Percentiles rank a stretch among this genome's conserved stretches.
Evolutionary conservation across 2,797 vertebrate species (phyloP).

Genomic region (Naso thynnoides): DNA sequence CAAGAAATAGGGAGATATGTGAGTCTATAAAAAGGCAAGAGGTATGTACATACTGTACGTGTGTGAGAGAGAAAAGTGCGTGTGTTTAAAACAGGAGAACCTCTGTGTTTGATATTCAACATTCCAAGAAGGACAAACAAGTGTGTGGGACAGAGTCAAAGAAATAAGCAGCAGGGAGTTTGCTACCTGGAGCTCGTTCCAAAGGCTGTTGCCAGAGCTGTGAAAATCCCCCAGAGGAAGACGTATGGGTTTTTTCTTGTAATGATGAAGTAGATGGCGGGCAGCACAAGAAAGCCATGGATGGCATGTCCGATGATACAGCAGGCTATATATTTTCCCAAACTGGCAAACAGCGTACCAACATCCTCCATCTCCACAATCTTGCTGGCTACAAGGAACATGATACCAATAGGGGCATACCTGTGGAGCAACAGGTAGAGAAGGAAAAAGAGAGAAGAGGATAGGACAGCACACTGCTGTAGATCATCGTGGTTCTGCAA

Average conservation of each 20-base stretch:
- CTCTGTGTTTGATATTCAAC: slow-evolving; percentile 27
- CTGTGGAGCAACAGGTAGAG: slow-evolving; percentile 63
- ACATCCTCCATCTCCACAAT: slow-evolving; percentile 92
- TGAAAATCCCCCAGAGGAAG: slow-evolving; percentile 91
- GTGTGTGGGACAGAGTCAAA: not conserved
- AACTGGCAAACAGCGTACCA: slow-evolving; percentile 83
- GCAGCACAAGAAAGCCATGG: slow-evolving; percentile 89
- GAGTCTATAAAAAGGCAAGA: not conserved
- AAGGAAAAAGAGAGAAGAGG: not conserved
- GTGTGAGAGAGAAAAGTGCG: not conserved
- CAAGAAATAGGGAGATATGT: not conserved
- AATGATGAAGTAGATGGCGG: slow-evolving; percentile 88
- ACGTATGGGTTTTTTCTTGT: slow-evolving; percentile 91
- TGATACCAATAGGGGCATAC: slow-evolving; percentile 93
- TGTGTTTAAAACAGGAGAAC: not conserved
- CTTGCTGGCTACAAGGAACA: slow-evolving; percentile 93
- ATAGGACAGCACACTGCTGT: not conserved
- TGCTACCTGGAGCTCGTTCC: slow-evolving; percentile 92
- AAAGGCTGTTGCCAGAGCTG: slow-evolving; percentile 90
- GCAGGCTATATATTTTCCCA: slow-evolving; percentile 93
- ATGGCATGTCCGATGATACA: slow-evolving; percentile 90
- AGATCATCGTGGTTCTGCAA: not conserved
- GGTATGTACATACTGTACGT: not conserved
- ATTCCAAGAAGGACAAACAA: slow-evolving; percentile 25
- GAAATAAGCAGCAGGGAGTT: not conserved